A percentile compares a stretch with the other conserved stretches of the same genome.
Conservation (phyloP, 2,888 invertebrate genomes). For the Heterodera filipjevi region DNA sequence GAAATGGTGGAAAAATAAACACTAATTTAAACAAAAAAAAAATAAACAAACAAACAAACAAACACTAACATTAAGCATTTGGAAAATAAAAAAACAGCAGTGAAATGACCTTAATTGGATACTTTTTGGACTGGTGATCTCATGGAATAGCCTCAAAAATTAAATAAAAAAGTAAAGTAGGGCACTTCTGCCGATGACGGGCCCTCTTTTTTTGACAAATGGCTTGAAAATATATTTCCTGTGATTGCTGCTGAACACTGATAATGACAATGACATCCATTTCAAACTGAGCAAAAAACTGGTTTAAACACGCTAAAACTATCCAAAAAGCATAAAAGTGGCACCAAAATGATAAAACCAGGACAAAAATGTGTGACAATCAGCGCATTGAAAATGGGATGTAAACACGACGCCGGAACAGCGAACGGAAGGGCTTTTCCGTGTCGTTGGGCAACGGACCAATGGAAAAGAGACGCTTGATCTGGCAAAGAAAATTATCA, state of each 20-base stretch:
- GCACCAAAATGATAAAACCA: neutral
- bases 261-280: no score
- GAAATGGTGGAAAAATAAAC: neutral
- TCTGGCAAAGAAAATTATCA: neutral
- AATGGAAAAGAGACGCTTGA: conserved; percentile 55
- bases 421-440: conserved; percentile 54
- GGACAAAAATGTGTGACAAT: neutral
- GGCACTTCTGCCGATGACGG: no score
- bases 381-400: neutral
- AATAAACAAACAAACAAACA: neutral
- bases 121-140: no score
- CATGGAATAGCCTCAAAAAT: neutral
- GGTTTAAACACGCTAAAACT: neutral
- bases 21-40: neutral
- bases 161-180: no score
- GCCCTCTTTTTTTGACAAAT: no score
- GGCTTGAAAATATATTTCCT: no score
- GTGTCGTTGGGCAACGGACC: conserved; percentile 59
- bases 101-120: no score
- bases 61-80: neutral
- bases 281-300: neutral
- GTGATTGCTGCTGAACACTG: no score
- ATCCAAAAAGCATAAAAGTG: neutral
- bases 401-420: conserved; percentile 41
- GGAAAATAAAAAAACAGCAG: no score